Conservation (phyloP, 2,113 vertebrate species). For the Campylorhamphus procurvoides region DNA sequence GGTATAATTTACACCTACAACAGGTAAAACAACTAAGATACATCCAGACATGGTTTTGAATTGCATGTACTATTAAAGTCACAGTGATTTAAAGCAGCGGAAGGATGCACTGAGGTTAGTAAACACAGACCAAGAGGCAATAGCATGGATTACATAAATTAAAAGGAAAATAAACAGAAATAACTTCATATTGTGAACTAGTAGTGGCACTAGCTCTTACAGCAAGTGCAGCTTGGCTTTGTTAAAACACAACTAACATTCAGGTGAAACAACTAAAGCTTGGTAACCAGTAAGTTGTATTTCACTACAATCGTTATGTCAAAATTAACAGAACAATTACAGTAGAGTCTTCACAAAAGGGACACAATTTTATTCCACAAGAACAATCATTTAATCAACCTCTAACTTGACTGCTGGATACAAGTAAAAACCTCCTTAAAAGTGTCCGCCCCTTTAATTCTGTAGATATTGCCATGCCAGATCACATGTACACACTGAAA, state of each 20-base stretch:
- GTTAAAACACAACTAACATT: not conserved
- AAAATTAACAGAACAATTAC: not conserved
- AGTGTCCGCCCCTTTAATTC: not conserved
- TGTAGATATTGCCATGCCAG: not conserved
- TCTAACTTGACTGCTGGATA: not conserved
- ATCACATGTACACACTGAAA: not conserved
- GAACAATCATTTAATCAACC: not conserved
- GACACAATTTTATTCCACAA: not conserved
- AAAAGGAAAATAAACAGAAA: slow-evolving; percentile 10
- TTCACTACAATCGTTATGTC: not conserved
- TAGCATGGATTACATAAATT: not conserved
- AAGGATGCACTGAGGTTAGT: not conserved
- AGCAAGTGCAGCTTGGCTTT: not conserved
- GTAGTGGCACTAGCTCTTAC: not conserved
- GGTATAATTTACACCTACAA: not conserved
- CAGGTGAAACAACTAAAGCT: not conserved
- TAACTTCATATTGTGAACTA: not conserved
- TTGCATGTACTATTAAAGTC: not conserved
- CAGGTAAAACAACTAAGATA: not conserved
- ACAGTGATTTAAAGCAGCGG: not conserved
- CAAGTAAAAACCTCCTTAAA: not conserved
- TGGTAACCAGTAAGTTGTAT: not conserved
- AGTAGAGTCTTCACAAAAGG: not conserved
- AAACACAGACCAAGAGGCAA: not conserved
- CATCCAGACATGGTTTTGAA: not conserved